Conservation (phyloP, 2,888 invertebrate genomes). For the Conistra vaccinii region DNA sequence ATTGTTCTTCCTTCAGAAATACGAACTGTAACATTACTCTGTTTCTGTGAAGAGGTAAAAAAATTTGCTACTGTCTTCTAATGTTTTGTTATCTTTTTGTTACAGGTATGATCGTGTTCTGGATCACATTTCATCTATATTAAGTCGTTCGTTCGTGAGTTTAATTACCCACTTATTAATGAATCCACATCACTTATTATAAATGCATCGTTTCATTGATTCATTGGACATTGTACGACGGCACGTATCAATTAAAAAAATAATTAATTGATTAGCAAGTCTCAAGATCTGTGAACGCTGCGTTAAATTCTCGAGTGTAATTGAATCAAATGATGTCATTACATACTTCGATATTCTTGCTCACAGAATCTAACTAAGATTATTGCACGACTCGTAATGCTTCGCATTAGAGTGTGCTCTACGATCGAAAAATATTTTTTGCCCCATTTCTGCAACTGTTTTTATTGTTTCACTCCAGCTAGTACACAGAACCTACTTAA, state of each 20-base stretch:
- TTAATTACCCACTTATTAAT: constrained; percentile 38
- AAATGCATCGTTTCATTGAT: constrained; percentile 28
- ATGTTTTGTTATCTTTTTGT: constrained; percentile 40
- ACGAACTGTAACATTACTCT: no score
- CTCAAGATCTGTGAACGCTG: constrained; percentile 3
- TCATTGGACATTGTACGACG: constrained; percentile 12
- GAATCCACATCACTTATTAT: constrained; percentile 17
- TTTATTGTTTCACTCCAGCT: no score
- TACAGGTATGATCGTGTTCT: constrained; percentile 62
- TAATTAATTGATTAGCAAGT: constrained; percentile 34
- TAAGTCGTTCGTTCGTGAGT: constrained; percentile 52
- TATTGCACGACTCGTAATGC: no score
- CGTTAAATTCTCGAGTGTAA: constrained; percentile 20
- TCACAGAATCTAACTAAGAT: background rate
- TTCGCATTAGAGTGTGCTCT: no score
- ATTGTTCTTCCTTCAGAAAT: background rate
- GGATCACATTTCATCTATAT: constrained; percentile 29
- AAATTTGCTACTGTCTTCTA: constrained; percentile 8
- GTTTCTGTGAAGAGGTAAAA: background rate
- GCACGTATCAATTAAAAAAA: constrained; percentile 27
- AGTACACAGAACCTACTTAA: no score
- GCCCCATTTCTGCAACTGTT: no score
- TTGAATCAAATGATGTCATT: constrained; percentile 16
- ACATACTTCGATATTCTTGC: constrained; percentile 20
- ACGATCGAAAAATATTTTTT: no score